A percentile compares a stretch with the other conserved stretches of the same genome.
Evolutionary conservation across 2,888 invertebrate genomes (phyloP).

Genomic region (Allygus modestus): DNA sequence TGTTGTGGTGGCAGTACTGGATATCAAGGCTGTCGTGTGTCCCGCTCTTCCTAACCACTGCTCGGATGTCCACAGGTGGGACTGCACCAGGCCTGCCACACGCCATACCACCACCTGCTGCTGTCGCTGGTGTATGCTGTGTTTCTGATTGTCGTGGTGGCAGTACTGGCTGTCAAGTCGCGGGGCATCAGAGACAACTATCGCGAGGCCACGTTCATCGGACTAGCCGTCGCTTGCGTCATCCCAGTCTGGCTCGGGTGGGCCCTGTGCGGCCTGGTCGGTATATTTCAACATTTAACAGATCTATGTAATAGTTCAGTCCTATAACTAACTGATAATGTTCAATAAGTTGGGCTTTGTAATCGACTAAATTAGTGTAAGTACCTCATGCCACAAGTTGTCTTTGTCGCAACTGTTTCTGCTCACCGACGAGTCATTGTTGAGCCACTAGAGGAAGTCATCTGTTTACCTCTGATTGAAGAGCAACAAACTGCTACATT

Average conservation of each 20-base stretch:
- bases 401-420: too few species aligned
- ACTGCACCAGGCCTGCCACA: slow-evolving; percentile 77
- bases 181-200: slow-evolving; percentile 95
- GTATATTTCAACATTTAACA: slow-evolving; percentile 38
- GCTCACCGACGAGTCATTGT: too few species aligned
- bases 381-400: too few species aligned
- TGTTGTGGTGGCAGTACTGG: slow-evolving; percentile 89
- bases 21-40: slow-evolving; percentile 90
- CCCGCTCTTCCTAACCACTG: too few species aligned
- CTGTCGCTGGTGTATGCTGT: slow-evolving; percentile 90
- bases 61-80: slow-evolving; percentile 65
- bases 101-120: slow-evolving; percentile 84
- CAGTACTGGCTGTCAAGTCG: slow-evolving; percentile 90
- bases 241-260: slow-evolving; percentile 93
- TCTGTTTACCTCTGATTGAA: too few species aligned
- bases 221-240: slow-evolving; percentile 90
- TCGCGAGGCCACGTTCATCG: slow-evolving; percentile 95
- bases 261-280: slow-evolving; percentile 87
- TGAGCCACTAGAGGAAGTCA: too few species aligned
- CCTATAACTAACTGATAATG: too few species aligned
- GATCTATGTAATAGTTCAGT: too few species aligned
- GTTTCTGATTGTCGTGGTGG: slow-evolving; percentile 90
- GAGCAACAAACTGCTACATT: too few species aligned
- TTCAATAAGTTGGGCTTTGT: too few species aligned
- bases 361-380: too few species aligned